Conservation (phyloP, 2,888 invertebrate species). For the Callinectes sapidus region DNA sequence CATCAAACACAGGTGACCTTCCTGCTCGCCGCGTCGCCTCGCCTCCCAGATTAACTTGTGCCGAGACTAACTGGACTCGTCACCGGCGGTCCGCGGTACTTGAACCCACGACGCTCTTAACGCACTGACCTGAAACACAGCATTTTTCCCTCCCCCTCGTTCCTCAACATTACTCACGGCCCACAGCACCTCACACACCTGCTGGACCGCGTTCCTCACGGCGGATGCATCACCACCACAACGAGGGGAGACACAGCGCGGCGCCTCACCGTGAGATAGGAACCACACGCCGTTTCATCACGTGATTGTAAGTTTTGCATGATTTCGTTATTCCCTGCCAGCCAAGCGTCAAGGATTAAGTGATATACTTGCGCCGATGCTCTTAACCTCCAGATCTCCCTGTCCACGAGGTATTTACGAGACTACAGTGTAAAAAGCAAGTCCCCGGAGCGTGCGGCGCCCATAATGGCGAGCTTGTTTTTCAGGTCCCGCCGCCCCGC, state of each 20-base stretch:
- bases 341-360: slow-evolving; percentile 24
- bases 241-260: neutral
- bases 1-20: slow-evolving; percentile 4
- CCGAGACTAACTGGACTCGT: slow-evolving; percentile 1
- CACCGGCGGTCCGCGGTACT: neutral
- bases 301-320: neutral
- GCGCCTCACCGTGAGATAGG: neutral
- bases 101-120: neutral
- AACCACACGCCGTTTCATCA: neutral
- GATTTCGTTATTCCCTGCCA: neutral
- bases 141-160: neutral
- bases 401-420: slow-evolving; percentile 2
- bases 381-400: neutral
- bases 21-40: slow-evolving; percentile 23
- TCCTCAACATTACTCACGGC: neutral
- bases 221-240: neutral
- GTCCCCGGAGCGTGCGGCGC: slow-evolving; percentile 18
- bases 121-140: neutral
- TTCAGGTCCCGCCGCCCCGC: slow-evolving; percentile 2
- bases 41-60: slow-evolving; percentile 15
- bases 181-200: neutral
- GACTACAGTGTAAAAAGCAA: slow-evolving; percentile 11
- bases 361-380: slow-evolving; percentile 6
- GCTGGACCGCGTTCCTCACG: neutral
- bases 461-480: slow-evolving; percentile 12